Evolutionary conservation across 2,797 vertebrate species (phyloP), one percentile per base, ranked within the genome.

Genomic region (Pygocentrus nattereri): DNA sequence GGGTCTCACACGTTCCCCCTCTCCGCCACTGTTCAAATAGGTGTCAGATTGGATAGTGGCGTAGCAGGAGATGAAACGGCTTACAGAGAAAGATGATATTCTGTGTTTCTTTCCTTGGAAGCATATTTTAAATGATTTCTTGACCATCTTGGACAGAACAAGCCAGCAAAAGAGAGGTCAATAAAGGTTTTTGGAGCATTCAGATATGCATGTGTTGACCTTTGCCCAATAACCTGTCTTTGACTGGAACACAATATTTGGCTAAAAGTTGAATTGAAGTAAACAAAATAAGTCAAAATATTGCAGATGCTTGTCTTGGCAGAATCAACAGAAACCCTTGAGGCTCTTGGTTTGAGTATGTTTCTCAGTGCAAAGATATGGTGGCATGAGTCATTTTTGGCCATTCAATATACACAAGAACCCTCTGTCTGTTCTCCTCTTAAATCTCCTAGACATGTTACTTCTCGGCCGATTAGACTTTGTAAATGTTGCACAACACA

Each of bases 361-460:
- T 34, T 62, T 62, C 27, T 65, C 19, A 62, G 38, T 49, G 18
- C 11, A 49, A 11, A 25, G 25, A n/a, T 52, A 49, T 50, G 44
- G 50, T 41, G 54, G 72, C 41, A 7, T 74, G 34, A 76, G 15
- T 54, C 23, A 56, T 65, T 76, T 23, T 64, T 47, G 61, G 69
- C 69, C 6, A 11, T 56, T 72, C 11, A 7, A 15, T 25, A 61
- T 41, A 49, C 16, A 68, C 50, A 41, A 30, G 27, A 74, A 16
- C 44, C 61, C 34, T 68, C 44, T 79, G 81, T 75, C 62, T 69
- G 69, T 68, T 52, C 15, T 74, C 70, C 44, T 62, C 76, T 13
- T 23, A 59, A 78, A 74, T 31, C 65, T 61, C 65, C 52, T 78
- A 30, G 54, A 79, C 70, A 68, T 68, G 30, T 69, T 64, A 69